Base-by-base conservation (phyloP, 1,140 invertebrate species). In the Camponotus vicinus region DNA sequence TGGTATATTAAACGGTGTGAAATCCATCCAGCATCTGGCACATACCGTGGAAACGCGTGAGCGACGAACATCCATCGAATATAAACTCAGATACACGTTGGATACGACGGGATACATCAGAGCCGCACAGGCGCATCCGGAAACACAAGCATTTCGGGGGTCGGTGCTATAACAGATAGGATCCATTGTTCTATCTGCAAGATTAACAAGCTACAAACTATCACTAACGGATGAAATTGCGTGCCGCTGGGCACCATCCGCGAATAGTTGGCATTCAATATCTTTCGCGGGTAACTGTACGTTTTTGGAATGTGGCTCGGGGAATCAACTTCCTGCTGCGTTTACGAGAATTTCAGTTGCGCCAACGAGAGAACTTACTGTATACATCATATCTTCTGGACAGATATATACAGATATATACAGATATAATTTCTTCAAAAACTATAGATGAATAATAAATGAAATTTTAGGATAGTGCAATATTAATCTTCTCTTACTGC, bases 171-270 rank as follows among this genome's bases (percentile, higher is more conserved):
- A 61, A 71, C 49, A 21, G 52, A 55, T 52, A 18, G 49, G 49
- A 52, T 52, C 66, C 45, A 82, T 82, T 82, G 79, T 82, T 40
- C 79, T 21, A 37, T 15, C 27, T 34, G 40, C 13, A 45, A 61
- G 37, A 42, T 83, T 75, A 75, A 83, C 79, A 73, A 83, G 69
- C 55, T 59, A 37, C 69, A 21, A 83, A 83, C 69, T 75, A 83
- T 61, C 21, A 57, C 69, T 18, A 11, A 15, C 8, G 2, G 13
- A 37, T 5, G 27, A 21, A 37, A 61, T 5, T 37, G 55, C 79
- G 55, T 45, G 40, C 40, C 78, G n/a, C 37, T 15, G 66, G 34
- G 13, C 78, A 80, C 15, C 37, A 49, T 57, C 37, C 42, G 15
- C 67, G 40, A 71, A 82, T 82, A 71, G 78, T 82, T 82, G 52